phyloP scores from a whole-genome alignment of 2,888 invertebrate species.

The Drosophila ezoana region DNA sequence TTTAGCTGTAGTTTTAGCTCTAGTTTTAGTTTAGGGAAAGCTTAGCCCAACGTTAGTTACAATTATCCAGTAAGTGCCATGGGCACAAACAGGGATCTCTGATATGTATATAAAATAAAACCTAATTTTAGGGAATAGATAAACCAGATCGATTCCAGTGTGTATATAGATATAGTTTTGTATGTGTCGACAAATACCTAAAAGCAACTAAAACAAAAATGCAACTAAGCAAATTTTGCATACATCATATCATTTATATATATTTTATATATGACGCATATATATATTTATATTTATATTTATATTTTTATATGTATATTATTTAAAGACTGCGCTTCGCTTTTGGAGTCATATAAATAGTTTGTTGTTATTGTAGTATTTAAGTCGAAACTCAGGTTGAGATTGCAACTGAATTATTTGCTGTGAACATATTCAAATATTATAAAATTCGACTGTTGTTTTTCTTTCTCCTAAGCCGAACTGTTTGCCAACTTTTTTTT shows the following conservation, averaged over 20 bases:
- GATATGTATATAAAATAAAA: slow-evolving; percentile 37
- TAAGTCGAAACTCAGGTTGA: slow-evolving; percentile 72
- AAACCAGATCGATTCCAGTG: slow-evolving; percentile 7
- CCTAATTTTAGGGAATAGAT: neutral
- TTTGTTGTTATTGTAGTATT: slow-evolving; percentile 16
- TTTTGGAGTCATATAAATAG: slow-evolving; percentile 38
- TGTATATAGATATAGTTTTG: slow-evolving; percentile 15
- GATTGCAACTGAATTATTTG: slow-evolving; percentile 74
- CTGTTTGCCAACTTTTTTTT: slow-evolving; percentile 4
- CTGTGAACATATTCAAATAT: slow-evolving; percentile 66
- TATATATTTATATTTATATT: slow-evolving; percentile 39
- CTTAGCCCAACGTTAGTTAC: slow-evolving; percentile 57
- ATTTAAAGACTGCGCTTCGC: slow-evolving; percentile 66
- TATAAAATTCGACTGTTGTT: slow-evolving; percentile 28
- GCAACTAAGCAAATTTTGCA: neutral
- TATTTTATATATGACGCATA: neutral
- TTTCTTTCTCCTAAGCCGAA: slow-evolving; percentile 1
- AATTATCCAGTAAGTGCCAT: slow-evolving; percentile 68
- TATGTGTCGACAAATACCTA: slow-evolving; percentile 13
- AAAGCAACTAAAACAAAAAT: slow-evolving; percentile 25
- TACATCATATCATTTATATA: slow-evolving; percentile 17
- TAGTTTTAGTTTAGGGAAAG: slow-evolving; percentile 12
- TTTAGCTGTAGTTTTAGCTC: slow-evolving; percentile 8
- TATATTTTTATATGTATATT: slow-evolving; percentile 44
- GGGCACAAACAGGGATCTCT: slow-evolving; percentile 67